Conservation (phyloP, 2,797 vertebrate genomes). For the Karalla daura region DNA sequence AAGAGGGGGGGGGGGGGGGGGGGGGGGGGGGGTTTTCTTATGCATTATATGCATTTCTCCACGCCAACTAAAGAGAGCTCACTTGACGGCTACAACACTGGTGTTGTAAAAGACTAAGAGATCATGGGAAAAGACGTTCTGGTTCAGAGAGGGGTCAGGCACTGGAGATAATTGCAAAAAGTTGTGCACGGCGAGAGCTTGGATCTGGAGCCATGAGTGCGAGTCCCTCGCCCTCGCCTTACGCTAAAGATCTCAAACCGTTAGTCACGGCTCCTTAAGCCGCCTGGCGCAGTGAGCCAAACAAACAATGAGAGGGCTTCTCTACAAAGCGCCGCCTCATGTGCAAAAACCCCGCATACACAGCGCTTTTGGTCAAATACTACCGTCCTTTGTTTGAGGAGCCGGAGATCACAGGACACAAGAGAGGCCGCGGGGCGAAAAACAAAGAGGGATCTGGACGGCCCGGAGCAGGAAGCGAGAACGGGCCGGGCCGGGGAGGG, state of each 20-base stretch:
- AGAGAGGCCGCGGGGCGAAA: not conserved
- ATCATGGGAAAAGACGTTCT: constrained; percentile 37
- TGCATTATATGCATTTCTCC: too few species aligned
- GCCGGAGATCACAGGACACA: constrained; percentile 25
- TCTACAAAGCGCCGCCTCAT: not conserved
- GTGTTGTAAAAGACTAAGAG: constrained; percentile 27
- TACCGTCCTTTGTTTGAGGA: constrained; percentile 25
- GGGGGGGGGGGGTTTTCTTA: too few species aligned
- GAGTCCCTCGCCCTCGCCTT: constrained; percentile 13
- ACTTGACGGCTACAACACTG: constrained; percentile 52
- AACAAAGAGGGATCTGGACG: not conserved
- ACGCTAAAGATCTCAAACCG: constrained; percentile 22
- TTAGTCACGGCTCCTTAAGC: constrained; percentile 26
- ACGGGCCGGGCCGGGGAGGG: constrained; percentile 5
- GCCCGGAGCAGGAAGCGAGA: not conserved
- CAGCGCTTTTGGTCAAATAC: constrained; percentile 21
- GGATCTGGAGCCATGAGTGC: not conserved
- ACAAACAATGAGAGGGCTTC: constrained; percentile 1
- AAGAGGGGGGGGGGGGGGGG: too few species aligned
- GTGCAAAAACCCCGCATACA: constrained; percentile 7
- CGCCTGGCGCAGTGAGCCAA: constrained; percentile 5
- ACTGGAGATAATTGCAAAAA: constrained; percentile 29
- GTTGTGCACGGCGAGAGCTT: too few species aligned
- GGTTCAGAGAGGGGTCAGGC: constrained; percentile 31
- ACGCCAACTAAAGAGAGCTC: constrained; percentile 50